Evolutionary conservation across 2,888 invertebrate species (phyloP).

Genomic region (Xylophagus ater): DNA sequence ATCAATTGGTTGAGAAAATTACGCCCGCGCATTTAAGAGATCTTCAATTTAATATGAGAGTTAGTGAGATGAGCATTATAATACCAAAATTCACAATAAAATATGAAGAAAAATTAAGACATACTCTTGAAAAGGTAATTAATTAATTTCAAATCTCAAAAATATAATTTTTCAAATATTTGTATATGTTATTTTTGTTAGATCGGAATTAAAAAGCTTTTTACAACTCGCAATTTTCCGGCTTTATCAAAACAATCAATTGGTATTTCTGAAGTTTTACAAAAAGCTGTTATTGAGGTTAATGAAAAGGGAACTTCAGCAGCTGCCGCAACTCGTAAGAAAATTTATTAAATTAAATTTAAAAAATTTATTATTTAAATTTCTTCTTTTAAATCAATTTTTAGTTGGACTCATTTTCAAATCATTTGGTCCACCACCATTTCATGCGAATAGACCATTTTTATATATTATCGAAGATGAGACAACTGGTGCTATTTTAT

Average conservation of each 20-base stretch:
- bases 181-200: slow-evolving; percentile 34
- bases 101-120: slow-evolving; percentile 50
- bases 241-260: no score
- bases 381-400: slow-evolving; percentile 1
- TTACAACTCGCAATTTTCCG: slow-evolving; percentile 61
- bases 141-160: no score
- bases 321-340: slow-evolving; percentile 49
- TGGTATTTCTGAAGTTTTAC: slow-evolving; percentile 61
- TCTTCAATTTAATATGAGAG: slow-evolving; percentile 48
- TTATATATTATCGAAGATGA: slow-evolving; percentile 72
- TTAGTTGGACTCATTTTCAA: slow-evolving; percentile 37
- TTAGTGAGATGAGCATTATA: slow-evolving; percentile 48
- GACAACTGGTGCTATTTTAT: slow-evolving; percentile 57
- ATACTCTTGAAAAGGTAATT: slow-evolving; percentile 46
- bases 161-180: no score
- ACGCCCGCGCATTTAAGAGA: slow-evolving; percentile 45
- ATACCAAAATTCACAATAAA: slow-evolving; percentile 68
- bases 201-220: slow-evolving; percentile 63
- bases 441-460: slow-evolving; percentile 65
- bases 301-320: slow-evolving; percentile 64
- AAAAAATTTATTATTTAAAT: background rate
- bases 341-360: slow-evolving; percentile 38
- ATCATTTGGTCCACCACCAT: no score
- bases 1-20: slow-evolving; percentile 47
- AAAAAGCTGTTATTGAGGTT: slow-evolving; percentile 65